Evolutionary conservation across 1,140 invertebrate genomes (phyloP).

Genomic region (Aradophagus sp.): DNA sequence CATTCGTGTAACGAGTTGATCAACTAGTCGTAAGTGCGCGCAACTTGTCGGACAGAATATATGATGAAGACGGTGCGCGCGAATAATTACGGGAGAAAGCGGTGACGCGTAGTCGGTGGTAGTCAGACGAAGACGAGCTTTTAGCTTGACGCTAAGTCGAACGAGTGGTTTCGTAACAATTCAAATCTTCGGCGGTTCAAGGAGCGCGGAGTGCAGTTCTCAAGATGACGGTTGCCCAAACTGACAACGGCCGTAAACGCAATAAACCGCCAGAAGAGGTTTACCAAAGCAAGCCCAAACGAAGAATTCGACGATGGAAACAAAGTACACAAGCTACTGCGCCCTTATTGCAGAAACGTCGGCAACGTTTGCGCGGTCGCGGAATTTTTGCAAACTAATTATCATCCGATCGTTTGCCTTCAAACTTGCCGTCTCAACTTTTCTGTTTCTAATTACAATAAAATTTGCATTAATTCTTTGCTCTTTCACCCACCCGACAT

Average conservation of each 20-base stretch:
- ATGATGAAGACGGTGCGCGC: constrained; percentile 32
- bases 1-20: constrained; percentile 46
- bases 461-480: no score
- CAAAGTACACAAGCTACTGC: constrained; percentile 23
- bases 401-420: constrained; percentile 18
- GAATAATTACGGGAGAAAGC: constrained; percentile 37
- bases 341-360: constrained; percentile 10
- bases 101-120: constrained; percentile 8
- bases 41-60: constrained; percentile 43
- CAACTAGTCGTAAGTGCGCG: constrained; percentile 35
- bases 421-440: no score
- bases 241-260: constrained; percentile 22
- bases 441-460: no score
- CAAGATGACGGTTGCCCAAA: constrained; percentile 35
- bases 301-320: constrained; percentile 43
- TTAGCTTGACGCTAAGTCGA: constrained; percentile 6
- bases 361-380: constrained; percentile 13
- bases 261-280: constrained; percentile 27
- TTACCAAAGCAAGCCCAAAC: constrained; percentile 17
- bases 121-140: neutral
- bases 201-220: constrained; percentile 25
- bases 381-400: constrained; percentile 18
- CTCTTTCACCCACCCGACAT: no score
- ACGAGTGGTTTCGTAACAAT: constrained; percentile 24
- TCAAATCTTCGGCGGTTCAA: constrained; percentile 17